Evolutionary conservation across 2,797 vertebrate genomes (phyloP), one percentile per base, ranked within the genome.

Genomic region (Sebastes diploproa): DNA sequence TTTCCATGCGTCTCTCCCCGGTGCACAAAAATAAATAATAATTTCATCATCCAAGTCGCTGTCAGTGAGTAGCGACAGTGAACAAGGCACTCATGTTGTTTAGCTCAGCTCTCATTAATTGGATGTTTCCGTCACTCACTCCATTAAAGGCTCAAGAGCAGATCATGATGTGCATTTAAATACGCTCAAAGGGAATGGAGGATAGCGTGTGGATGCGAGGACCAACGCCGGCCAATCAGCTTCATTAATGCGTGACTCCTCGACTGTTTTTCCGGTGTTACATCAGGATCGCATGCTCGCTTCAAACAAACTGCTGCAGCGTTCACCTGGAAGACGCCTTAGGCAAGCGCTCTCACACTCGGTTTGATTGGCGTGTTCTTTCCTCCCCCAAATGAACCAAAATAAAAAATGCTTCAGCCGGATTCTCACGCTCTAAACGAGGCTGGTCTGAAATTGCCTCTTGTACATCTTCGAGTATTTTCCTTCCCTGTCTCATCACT

Each of bases 281-380:
- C 91, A 91, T 92, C 92, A 93, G 88, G 77, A 85, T 86, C 73
- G 64, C 79, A 68, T 69, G 80, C 76, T 86, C 50, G 67, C 83
- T 84, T 94, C 92, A 94, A 94, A 92, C 80, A 87, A 81, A 88
- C 20, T 46, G 91, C 93, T 91, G 83, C 86, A 61, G 88, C 93
- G 88, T 90, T 91, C 86, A 94, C 94, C 93, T 93, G 89, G 90
- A 93, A 92, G 87, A 76, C 23, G 93, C 94, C 92, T 83, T 85
- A 91, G 93, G 94, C 93, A 86, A 88, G 36, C n/a, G 22, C 91
- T 91, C 91, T 85, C 91, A 89, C 92, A 90, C 85, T 77, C 72
- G 0, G 82, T 89, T 89, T 90, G 92, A 94, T 83, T 95, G 92
- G 85, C 86, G 61, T 85, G 66, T 80, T 88, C 87, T 71, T 82